A percentile compares a stretch with the other conserved stretches of the same genome.
Conservation (phyloP, 1,140 invertebrate species). For the Potamilus streckersoni region DNA sequence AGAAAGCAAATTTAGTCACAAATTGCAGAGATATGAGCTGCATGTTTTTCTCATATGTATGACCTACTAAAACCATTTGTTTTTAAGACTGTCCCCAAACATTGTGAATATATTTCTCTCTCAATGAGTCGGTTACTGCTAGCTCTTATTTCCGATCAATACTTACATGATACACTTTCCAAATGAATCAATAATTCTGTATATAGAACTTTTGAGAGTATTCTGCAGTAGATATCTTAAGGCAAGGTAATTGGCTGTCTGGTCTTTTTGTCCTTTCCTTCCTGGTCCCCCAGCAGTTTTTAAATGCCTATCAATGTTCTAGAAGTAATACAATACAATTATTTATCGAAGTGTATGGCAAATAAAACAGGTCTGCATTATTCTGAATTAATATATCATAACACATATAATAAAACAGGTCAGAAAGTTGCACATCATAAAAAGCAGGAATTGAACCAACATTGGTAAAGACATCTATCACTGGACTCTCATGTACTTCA, state of each 20-base stretch:
- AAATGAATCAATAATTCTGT: slow-evolving; percentile 53
- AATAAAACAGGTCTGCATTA: not conserved
- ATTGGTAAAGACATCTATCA: too few species aligned
- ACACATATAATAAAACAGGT: not conserved
- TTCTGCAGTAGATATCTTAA: slow-evolving; percentile 47
- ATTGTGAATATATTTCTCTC: not conserved
- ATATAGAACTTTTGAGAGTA: slow-evolving; percentile 49
- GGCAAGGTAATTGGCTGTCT: slow-evolving; percentile 21
- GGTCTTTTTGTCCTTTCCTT: slow-evolving; percentile 27
- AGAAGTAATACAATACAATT: slow-evolving; percentile 8
- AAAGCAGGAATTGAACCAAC: too few species aligned
- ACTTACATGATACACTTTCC: slow-evolving; percentile 54
- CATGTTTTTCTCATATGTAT: not conserved
- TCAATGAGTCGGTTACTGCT: too few species aligned
- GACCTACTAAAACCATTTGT: not conserved
- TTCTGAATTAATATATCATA: not conserved
- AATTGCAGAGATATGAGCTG: not conserved
- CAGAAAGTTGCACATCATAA: not conserved
- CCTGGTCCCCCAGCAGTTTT: slow-evolving; percentile 43
- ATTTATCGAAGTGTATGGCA: not conserved
- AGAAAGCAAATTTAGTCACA: not conserved
- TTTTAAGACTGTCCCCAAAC: not conserved
- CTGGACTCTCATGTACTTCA: too few species aligned
- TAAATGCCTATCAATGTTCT: slow-evolving; percentile 60
- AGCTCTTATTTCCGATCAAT: not conserved